These are phyloP conservation scores for Smittia aterrima DNA, from an alignment of 2,888 invertebrate species.

Conservation along the genomic window DNA sequence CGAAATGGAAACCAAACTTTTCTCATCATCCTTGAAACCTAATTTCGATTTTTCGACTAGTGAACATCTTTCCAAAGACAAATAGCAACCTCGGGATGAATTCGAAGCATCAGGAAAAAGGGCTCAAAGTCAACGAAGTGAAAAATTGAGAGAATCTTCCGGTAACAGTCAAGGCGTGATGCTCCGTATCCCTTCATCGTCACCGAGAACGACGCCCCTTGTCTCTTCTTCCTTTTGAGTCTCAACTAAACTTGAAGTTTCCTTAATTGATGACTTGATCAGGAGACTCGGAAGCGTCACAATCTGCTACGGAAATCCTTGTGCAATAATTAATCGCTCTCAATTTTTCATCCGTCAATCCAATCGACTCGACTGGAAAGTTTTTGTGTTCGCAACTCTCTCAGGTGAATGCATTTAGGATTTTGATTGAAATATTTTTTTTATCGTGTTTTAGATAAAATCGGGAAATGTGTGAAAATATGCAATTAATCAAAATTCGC, in stretches of 20 bases:
- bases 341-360: too few relatives aligned
- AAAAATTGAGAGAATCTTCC: conserved; percentile 8
- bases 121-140: neutral
- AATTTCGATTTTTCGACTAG: conserved; percentile 1
- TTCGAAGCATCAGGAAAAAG: neutral
- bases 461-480: too few relatives aligned
- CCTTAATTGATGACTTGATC: neutral
- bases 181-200: neutral
- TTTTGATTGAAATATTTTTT: too few relatives aligned
- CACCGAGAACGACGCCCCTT: neutral
- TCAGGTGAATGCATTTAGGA: too few relatives aligned
- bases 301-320: neutral
- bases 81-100: neutral
- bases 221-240: neutral
- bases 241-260: neutral
- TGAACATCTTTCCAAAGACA: neutral
- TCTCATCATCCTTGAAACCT: neutral
- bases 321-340: too few relatives aligned
- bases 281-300: neutral
- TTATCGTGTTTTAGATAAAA: too few relatives aligned
- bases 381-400: too few relatives aligned
- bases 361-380: neutral
- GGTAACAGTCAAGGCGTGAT: conserved; percentile 1
- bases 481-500: too few relatives aligned
- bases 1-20: neutral